Conservation (phyloP, 2,113 vertebrate genomes). For the Solea solea region DNA sequence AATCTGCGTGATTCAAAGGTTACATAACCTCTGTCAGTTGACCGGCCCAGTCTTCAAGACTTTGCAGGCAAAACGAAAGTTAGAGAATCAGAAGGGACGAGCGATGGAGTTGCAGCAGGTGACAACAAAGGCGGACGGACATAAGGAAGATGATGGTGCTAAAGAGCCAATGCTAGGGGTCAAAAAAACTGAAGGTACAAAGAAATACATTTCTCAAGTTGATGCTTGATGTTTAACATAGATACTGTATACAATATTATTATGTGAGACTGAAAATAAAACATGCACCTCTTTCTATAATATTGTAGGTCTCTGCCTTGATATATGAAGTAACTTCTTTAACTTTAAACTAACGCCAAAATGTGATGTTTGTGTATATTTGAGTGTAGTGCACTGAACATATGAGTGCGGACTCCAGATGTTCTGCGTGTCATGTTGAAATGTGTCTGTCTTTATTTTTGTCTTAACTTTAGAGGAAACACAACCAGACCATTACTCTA, state of each 20-base stretch:
- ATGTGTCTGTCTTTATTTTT: constrained; percentile 34
- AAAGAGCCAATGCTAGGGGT: background rate
- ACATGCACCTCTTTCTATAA: no score
- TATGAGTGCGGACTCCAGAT: background rate
- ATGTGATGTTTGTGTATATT: no score
- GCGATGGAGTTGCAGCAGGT: constrained; percentile 66
- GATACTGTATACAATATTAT: no score
- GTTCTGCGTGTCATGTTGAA: background rate
- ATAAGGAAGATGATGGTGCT: background rate
- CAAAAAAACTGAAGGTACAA: constrained; percentile 46
- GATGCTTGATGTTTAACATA: no score
- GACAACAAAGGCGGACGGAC: background rate
- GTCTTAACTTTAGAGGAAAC: constrained; percentile 20
- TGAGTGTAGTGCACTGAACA: no score
- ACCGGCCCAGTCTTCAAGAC: background rate
- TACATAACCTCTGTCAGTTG: constrained; percentile 23
- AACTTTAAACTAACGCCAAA: no score
- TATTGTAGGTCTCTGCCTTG: no score
- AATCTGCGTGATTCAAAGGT: background rate
- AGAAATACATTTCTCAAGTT: background rate
- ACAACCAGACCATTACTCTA: no score
- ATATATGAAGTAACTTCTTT: no score
- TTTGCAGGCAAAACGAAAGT: constrained; percentile 43
- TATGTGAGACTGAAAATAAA: no score
- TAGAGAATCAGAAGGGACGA: constrained; percentile 15